These are phyloP conservation scores for Parapsyche elsis DNA, from an alignment of 1,140 invertebrate genomes.

Conservation along the genomic window DNA sequence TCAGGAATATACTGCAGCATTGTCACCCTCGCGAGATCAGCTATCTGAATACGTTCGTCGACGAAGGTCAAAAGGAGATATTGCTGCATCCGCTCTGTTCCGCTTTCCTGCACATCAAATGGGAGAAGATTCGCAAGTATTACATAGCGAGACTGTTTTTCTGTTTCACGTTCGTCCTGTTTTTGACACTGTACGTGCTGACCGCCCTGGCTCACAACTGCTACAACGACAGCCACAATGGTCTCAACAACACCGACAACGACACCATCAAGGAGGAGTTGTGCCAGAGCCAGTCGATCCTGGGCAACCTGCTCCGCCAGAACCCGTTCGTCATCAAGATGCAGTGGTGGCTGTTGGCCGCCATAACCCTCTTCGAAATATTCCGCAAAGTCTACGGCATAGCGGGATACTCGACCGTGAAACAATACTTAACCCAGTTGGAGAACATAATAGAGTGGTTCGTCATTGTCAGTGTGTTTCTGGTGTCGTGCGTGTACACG, in stretches of 20 bases:
- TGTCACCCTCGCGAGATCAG: constrained; percentile 83
- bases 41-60: constrained; percentile 84
- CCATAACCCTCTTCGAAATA: constrained; percentile 80
- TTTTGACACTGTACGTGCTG: constrained; percentile 81
- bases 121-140: constrained; percentile 90
- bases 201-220: constrained; percentile 82
- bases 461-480: constrained; percentile 82
- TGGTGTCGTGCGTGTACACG: constrained; percentile 82
- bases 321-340: constrained; percentile 80
- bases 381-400: constrained; percentile 81
- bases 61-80: constrained; percentile 85
- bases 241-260: constrained; percentile 73
- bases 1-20: constrained; percentile 81
- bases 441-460: constrained; percentile 89
- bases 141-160: constrained; percentile 83
- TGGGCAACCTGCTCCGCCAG: constrained; percentile 76
- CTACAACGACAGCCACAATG: constrained; percentile 68
- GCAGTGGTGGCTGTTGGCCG: constrained; percentile 81
- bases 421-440: constrained; percentile 82
- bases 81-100: constrained; percentile 84
- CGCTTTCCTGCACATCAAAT: constrained; percentile 86
- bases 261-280: constrained; percentile 72
- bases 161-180: constrained; percentile 82
- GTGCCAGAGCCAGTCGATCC: constrained; percentile 79
- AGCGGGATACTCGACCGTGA: constrained; percentile 78